Evolutionary conservation across 2,113 vertebrate genomes (phyloP), one percentile per base, ranked within the genome.

Genomic region (Circaetus gallicus): DNA sequence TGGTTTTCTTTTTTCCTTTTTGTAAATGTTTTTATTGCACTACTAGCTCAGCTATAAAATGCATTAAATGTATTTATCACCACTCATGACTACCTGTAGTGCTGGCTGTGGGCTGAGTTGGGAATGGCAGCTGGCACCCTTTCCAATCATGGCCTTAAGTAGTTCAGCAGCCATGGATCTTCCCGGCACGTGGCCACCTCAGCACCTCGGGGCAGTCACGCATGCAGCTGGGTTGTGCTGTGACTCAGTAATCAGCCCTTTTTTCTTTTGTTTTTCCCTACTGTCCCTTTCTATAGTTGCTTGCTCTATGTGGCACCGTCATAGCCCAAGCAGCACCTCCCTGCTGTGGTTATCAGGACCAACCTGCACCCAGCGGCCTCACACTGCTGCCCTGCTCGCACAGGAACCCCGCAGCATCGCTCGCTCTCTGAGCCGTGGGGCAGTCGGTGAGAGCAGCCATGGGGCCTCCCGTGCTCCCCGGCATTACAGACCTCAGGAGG

Each of bases 121-220:
- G 49, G 20, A 4, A 5, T 8, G 47, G 34, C 58, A 18, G 67
- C 47, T 5, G 1, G 17, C 17, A 28, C 19, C 56, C 32, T 42
- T 61, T 29, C 81, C 28, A 9, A 3, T 9, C 28, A 3, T 2
- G 31, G 28, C 1, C 38, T 4, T 2, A 16, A 2, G 9, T 2
- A 20, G 10, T 2, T n/a, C 34, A 8, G 50, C 49, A 45, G 32
- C 40, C 9, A 8, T 11, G 5, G 34, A 9, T 16, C 50, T 56
- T 13, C 50, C 78, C n/a, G 15, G 38, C 40, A 12, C 4, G 1
- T 7, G 47, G 77, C 61, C 5, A 7, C 38, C 50, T 16, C 38
- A 24, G 49, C 8, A 4, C 25, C 38, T 55, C 3, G 4, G 36
- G 31, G 19, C 59, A 5, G 6, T 13, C 47, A 12, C 10, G 1